phyloP scores from a whole-genome alignment of 2,797 vertebrate genomes.

The Podarcis siculus region DNA sequence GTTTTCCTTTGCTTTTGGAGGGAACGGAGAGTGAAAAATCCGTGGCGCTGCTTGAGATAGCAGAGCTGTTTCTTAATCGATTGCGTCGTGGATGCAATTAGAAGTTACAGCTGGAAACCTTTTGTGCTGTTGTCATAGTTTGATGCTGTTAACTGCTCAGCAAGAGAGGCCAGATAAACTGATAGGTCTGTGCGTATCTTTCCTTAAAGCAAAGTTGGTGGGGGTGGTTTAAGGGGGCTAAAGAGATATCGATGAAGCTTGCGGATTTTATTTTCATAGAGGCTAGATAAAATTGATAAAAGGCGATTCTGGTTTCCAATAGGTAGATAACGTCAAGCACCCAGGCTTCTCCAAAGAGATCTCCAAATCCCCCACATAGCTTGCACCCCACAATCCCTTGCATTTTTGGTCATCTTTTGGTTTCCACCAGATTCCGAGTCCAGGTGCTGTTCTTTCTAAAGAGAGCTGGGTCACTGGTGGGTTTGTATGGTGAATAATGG shows the following conservation, averaged over 20 bases:
- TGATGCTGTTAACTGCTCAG: not conserved
- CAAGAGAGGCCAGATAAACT: not conserved
- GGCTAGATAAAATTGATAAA: not conserved
- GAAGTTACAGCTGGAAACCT: not conserved
- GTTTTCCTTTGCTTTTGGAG: not conserved
- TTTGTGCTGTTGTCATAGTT: not conserved
- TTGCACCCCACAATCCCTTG: not conserved
- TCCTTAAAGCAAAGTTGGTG: not conserved
- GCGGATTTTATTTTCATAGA: not conserved
- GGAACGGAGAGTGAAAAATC: not conserved
- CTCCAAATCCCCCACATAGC: not conserved
- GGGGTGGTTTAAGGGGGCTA: not conserved
- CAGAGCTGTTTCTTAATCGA: not conserved
- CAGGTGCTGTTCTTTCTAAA: not conserved
- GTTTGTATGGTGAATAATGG: not conserved
- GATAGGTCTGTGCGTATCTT: constrained; percentile 9
- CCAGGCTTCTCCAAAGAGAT: not conserved
- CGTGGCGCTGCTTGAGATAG: not conserved
- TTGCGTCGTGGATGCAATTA: not conserved
- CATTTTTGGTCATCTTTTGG: not conserved
- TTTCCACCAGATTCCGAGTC: not conserved
- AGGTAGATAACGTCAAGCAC: not conserved
- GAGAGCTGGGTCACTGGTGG: not conserved
- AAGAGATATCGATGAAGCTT: not conserved
- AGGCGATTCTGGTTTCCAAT: not conserved